Percentiles rank a stretch among this genome's conserved stretches.
Conservation (phyloP, 2,888 invertebrate species). For the Ptilodon capucinus region DNA sequence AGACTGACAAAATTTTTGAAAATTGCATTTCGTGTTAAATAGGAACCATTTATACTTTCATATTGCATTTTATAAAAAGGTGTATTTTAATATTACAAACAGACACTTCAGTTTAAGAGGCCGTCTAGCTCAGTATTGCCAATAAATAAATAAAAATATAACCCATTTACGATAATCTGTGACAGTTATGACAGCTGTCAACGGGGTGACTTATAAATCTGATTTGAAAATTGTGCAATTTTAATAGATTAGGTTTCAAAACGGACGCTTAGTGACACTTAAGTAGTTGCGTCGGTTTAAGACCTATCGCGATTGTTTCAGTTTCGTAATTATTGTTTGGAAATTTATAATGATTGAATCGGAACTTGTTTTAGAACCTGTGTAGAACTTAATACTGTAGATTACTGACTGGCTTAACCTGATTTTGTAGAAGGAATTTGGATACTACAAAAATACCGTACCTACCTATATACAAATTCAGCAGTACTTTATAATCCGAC, state of each 20-base stretch:
- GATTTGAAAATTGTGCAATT: background rate
- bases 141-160: too few relatives aligned
- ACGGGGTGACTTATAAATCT: slow-evolving; percentile 15
- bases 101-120: too few relatives aligned
- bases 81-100: too few relatives aligned
- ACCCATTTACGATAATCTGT: slow-evolving; percentile 14
- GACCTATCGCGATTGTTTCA: background rate
- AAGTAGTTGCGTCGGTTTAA: background rate
- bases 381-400: background rate
- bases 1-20: too few relatives aligned
- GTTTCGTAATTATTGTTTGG: background rate
- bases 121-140: too few relatives aligned
- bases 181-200: slow-evolving; percentile 42
- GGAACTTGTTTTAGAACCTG: background rate
- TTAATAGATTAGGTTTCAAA: background rate
- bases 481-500: too few relatives aligned
- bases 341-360: background rate
- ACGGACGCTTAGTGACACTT: background rate
- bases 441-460: background rate
- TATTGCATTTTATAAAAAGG: too few relatives aligned
- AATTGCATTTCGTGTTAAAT: too few relatives aligned
- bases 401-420: background rate
- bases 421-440: background rate
- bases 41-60: too few relatives aligned
- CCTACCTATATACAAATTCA: too few relatives aligned